These are phyloP conservation scores for Pyrocoelia pectoralis DNA, from an alignment of 2,888 invertebrate genomes.

Conservation along the genomic window DNA sequence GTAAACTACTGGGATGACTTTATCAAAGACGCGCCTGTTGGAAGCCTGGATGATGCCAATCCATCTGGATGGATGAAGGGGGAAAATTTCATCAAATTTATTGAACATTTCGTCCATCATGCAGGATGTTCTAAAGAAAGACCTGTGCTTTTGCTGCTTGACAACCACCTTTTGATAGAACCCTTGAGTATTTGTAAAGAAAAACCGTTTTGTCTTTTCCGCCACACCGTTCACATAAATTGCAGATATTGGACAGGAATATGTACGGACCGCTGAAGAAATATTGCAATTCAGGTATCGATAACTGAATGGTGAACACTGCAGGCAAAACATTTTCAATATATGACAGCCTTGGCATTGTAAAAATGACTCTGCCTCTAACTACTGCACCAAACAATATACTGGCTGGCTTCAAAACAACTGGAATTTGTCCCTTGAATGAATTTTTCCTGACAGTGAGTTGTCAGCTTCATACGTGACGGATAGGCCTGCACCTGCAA, in stretches of 20 bases:
- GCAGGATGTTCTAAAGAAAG: constrained; percentile 23
- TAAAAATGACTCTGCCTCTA: constrained; percentile 11
- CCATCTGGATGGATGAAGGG: constrained; percentile 43
- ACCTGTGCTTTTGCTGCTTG: constrained; percentile 35
- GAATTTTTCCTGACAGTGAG: constrained; percentile 26
- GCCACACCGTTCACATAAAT: constrained; percentile 27
- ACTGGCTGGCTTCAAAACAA: constrained; percentile 29
- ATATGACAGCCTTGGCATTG: constrained; percentile 31
- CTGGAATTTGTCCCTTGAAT: constrained; percentile 40
- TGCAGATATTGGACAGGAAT: constrained; percentile 20
- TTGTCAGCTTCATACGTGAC: constrained; percentile 23
- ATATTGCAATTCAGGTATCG: constrained; percentile 25
- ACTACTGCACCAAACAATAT: constrained; percentile 36
- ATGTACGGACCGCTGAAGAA: constrained; percentile 35
- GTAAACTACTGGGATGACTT: constrained; percentile 26
- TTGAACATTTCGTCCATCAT: constrained; percentile 37
- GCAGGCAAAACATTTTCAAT: constrained; percentile 23
- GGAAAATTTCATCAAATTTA: constrained; percentile 33
- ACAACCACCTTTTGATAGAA: constrained; percentile 33
- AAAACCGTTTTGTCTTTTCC: constrained; percentile 34
- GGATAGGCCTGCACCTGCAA: constrained; percentile 11
- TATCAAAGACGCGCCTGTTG: constrained; percentile 33
- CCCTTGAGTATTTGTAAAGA: constrained; percentile 30
- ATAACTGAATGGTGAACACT: constrained; percentile 10
- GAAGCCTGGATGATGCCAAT: constrained; percentile 39